Base-by-base conservation (phyloP, 2,888 invertebrate genomes). In the Yponomeuta plumbellus region DNA sequence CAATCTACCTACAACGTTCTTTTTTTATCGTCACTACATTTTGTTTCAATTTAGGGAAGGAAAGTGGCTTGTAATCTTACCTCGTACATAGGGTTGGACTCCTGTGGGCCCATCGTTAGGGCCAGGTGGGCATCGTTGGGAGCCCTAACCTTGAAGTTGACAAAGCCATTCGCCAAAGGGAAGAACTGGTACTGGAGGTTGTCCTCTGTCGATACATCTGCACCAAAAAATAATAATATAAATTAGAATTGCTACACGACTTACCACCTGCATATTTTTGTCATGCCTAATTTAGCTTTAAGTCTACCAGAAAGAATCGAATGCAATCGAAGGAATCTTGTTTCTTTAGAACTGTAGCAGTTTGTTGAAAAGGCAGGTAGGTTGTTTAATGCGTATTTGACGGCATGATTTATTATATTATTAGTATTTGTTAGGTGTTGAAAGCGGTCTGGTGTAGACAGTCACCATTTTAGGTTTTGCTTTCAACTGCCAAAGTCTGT, bases 41-140 rank as follows among this genome's bases (percentile, higher is more conserved):
- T 34, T 34, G 34, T 34, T 34, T 34, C 8, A 34, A 26, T 26
- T 26, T 26, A 34, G 34, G 0, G 6, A 10, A 34, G 8, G 10
- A 8, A 10, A 34, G 6, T 34, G 34, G 5, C 8, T 34, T 34
- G 34, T 6, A 34, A 6, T 34, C 61, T 17, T 78, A 94, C 94
- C 93, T 98, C 97, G 80, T 95, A 94, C 92, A 97, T 96, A 23
- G 96, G 97, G 65, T 94, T 94, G 11, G 93, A 86, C 72, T 95
- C 96, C 62, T 92, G 87, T 2, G 96, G 94, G 0, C 93, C 93
- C 67, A 94, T 90, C 13, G 96, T 94, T 13, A 98, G 93, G 0
- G 96, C 96, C 73, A 98, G 77, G 80, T 97, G 97, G 11, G 97
- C 97, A 88, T 98, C 97, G 78, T 97, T 94, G 0, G 94, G 77